Percentiles rank a stretch among this genome's conserved stretches.
Conservation (phyloP, 2,888 invertebrate species). For the Acrocyrtus sp. region DNA sequence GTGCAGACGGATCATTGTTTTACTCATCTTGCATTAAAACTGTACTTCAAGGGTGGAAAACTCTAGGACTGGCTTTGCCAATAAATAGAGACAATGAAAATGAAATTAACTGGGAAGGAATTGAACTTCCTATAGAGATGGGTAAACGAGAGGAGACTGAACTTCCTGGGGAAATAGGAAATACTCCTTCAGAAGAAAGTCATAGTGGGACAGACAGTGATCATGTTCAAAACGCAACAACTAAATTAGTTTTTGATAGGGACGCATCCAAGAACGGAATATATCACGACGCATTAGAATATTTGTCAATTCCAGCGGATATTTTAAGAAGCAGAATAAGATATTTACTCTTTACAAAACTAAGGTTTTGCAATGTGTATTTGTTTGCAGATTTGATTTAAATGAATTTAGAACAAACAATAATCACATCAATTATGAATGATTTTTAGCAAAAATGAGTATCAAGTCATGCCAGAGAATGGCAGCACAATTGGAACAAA, state of each 20-base stretch:
- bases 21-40: not conserved
- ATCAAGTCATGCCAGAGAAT: slow-evolving; percentile 24
- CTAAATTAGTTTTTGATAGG: not conserved
- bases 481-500: slow-evolving; percentile 10
- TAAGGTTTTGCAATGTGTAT: no score
- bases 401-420: not conserved
- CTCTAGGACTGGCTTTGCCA: not conserved
- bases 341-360: slow-evolving; percentile 29
- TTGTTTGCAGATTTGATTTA: no score
- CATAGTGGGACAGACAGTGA: no score
- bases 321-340: slow-evolving; percentile 5
- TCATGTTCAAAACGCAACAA: no score
- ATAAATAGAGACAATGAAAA: not conserved
- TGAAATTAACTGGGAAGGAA: no score
- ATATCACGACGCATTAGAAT: not conserved
- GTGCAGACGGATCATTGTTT: no score
- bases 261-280: not conserved
- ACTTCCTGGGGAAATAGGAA: not conserved
- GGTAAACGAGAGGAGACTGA: not conserved
- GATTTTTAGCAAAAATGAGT: slow-evolving; percentile 7
- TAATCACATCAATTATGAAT: not conserved
- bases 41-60: not conserved
- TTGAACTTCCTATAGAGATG: not conserved
- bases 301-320: not conserved
- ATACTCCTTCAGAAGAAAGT: no score